Base-by-base conservation (phyloP, 1,140 invertebrate genomes). In the Pristionchus pacificus region DNA sequence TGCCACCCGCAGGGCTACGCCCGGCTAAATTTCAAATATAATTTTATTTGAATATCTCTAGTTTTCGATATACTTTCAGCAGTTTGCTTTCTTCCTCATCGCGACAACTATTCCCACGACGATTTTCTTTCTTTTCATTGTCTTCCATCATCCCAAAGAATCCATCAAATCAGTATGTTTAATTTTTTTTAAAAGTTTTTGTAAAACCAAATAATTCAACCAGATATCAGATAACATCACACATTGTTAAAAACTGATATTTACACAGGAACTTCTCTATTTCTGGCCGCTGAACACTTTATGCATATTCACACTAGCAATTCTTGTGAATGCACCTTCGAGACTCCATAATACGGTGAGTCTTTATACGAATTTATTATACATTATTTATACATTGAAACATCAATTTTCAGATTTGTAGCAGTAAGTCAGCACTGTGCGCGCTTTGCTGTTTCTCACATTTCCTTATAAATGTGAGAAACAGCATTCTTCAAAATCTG, bases 41-140 rank as follows among this genome's bases (percentile, higher is more conserved):
- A n/a, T n/a, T n/a, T n/a, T n/a, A n/a, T n/a, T n/a, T n/a, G n/a
- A n/a, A n/a, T n/a, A n/a, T n/a, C n/a, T n/a, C n/a, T n/a, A n/a
- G n/a, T n/a, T n/a, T 6, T 10, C 19, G 38, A n/a, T n/a, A n/a
- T n/a, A n/a, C 19, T 75, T 71, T 38, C 58, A 77, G 74, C 32
- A 67, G 1, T 77, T 74, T 30, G 72, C 74, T 25, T 77, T 77
- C 64, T 65, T 77, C 1, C 77, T 77, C 74, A 70, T 77, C 25
- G 76, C 67, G 1, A 77, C 64, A 28, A 77, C 64, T 1, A 71
- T 77, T 61, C 76, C 76, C 15, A 68, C 75, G 3, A 74, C 72
- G 28, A 76, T 74, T 15, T 77, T 77, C 69, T 65, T 71, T 15
- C 57, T 77, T 19, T 60, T 76, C 27, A 68, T 71, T 33, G 59